Base-by-base conservation (phyloP, 35 echinoderm and acorn worm genomes). In the Anneissia japonica region DNA sequence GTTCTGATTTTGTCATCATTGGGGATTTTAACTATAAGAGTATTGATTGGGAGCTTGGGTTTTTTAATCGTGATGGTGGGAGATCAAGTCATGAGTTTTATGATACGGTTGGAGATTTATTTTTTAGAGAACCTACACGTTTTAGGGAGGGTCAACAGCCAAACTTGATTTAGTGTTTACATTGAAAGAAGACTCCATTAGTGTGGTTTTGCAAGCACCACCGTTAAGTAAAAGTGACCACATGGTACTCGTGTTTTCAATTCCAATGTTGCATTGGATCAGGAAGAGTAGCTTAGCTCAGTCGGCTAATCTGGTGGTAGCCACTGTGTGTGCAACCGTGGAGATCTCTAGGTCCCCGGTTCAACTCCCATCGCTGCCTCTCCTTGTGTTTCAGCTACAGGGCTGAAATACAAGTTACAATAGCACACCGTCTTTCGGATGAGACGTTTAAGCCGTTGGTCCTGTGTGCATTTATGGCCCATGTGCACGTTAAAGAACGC, bases 151-250 rank as follows among this genome's bases (percentile, higher is more conserved):
- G 87, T 16, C 37, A 89, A 32, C 10, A 35, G 26, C 16, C 87
- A 3, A 74, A 55, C 36, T 89, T 34, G 87, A 89, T 37, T 37
- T 89, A 11, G 45, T 89, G 0, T 86, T 91, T 26, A 86, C 89
- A 14, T 74, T 33, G 19, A 77, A 81, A 3, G 89, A 91, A 21
- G 14, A 81, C 34, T 16, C 56, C 1, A 39, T 91, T 73, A 11
- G 73, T 1, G 45, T 30, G 9, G 39, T 91, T 33, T 32, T 23
- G 9, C 32, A 86, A 31, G 21, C 56, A 36, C 39, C 84, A 38
- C 16, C 75, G 4, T 32, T 86, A 23, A 84, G 89, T 12, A 91
- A 86, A 80, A 91, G 89, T 86, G 89, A 91, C 36, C 89, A 91
- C 72, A 76, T 40, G 73, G 37, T 34, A 7, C 31, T 90, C 0